Conservation (phyloP, 2,113 vertebrate genomes). For the Paraplagusia blochii region DNA sequence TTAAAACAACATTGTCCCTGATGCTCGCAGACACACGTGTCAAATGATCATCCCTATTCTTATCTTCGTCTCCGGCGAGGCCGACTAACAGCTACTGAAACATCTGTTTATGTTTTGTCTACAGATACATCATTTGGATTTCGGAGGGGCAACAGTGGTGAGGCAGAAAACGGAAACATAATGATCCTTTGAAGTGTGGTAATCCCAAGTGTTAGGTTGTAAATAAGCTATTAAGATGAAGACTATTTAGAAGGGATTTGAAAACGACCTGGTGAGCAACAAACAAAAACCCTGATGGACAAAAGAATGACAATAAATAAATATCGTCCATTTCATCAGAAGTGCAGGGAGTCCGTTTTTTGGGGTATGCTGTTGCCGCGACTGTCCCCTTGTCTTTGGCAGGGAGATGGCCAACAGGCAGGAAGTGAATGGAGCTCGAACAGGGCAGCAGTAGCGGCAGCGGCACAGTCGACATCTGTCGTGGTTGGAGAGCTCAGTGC, state of each 20-base stretch:
- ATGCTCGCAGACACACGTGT: slow-evolving; percentile 39
- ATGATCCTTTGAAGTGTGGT: slow-evolving; percentile 49
- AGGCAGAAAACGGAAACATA: slow-evolving; percentile 29
- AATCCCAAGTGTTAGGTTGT: slow-evolving; percentile 39
- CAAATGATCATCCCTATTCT: slow-evolving; percentile 15
- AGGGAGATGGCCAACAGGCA: slow-evolving; percentile 77
- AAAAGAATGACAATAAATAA: slow-evolving; percentile 6
- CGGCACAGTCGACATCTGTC: slow-evolving; percentile 97
- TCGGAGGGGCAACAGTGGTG: slow-evolving; percentile 16
- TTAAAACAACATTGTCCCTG: slow-evolving; percentile 55
- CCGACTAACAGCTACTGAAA: slow-evolving; percentile 68
- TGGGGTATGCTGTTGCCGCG: slow-evolving; percentile 19
- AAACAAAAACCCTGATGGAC: slow-evolving; percentile 6
- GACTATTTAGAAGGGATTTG: slow-evolving; percentile 20
- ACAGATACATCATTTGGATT: slow-evolving; percentile 67
- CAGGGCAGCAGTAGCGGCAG: slow-evolving; percentile 64
- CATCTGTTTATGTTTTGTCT: slow-evolving; percentile 73
- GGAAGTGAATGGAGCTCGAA: slow-evolving; percentile 84
- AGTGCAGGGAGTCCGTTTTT: slow-evolving; percentile 15
- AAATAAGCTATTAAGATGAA: slow-evolving; percentile 58
- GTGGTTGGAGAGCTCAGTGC: slow-evolving; percentile 97
- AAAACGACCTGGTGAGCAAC: slow-evolving; percentile 35
- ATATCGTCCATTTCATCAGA: slow-evolving; percentile 3
- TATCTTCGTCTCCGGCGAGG: slow-evolving; percentile 37
- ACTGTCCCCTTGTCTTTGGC: slow-evolving; percentile 25